A percentile compares a stretch with the other conserved stretches of the same genome.
Conservation (phyloP, 2,113 vertebrate genomes). For the Fulica atra region DNA sequence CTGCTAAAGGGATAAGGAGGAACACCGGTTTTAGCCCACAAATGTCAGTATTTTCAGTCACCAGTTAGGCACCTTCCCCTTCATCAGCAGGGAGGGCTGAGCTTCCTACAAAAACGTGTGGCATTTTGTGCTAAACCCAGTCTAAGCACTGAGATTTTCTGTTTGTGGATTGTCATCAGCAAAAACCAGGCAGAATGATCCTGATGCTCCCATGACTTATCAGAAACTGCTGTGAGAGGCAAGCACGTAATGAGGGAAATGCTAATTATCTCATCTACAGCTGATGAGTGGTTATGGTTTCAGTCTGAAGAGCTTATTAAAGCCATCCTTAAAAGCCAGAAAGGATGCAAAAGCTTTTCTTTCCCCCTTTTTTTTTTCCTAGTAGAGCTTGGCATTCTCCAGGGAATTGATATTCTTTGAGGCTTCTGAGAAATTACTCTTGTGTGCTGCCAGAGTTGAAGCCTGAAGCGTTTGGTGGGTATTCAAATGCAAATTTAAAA, state of each 20-base stretch:
- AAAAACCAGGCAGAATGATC: not conserved
- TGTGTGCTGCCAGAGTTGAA: not conserved
- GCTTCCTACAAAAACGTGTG: not conserved
- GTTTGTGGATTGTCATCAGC: not conserved
- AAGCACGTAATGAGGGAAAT: fast-evolving
- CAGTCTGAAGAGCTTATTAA: not conserved
- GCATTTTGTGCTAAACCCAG: not conserved
- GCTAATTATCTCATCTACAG: not conserved
- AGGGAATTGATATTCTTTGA: not conserved
- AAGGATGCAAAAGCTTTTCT: not conserved
- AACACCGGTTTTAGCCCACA: not conserved
- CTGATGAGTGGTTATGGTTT: not conserved
- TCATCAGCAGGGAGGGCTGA: not conserved
- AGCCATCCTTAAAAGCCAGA: not conserved
- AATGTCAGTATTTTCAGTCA: no score
- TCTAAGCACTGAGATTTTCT: not conserved
- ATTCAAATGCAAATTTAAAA: not conserved
- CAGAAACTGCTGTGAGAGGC: not conserved
- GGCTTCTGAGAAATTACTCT: not conserved
- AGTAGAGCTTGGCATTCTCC: not conserved
- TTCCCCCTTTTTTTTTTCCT: not conserved
- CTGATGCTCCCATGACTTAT: no score
- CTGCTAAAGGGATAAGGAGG: not conserved
- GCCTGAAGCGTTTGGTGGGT: not conserved
- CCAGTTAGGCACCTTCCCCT: not conserved